phyloP scores from a whole-genome alignment of 2,888 invertebrate genomes.

The Nudaria mundana region DNA sequence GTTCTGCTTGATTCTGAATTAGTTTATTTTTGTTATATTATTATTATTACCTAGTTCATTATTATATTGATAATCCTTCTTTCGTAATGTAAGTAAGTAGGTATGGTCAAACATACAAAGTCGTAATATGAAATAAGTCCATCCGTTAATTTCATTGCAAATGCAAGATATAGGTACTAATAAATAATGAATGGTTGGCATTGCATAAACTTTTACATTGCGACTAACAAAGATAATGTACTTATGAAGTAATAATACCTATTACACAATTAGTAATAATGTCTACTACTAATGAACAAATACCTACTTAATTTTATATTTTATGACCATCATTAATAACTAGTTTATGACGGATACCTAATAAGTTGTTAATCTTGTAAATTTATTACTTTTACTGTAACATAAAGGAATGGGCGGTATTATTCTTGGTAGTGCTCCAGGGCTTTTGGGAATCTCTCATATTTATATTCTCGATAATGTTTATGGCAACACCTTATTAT shows the following conservation, averaged over 20 bases:
- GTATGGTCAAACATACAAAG: no score
- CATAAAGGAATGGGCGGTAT: conserved; percentile 17
- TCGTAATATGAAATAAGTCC: no score
- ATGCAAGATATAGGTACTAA: no score
- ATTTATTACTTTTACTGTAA: conserved; percentile 5
- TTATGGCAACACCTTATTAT: conserved; percentile 44
- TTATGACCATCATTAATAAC: conserved; percentile 12
- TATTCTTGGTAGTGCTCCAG: conserved; percentile 21
- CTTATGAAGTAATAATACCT: no score
- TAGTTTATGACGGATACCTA: conserved; percentile 15
- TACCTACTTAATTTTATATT: conserved; percentile 1
- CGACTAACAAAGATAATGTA: no score
- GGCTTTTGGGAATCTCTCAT: conserved; percentile 7
- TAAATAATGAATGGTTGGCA: no score
- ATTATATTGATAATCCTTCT: no score
- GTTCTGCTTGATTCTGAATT: no score
- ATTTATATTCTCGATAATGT: conserved; percentile 16
- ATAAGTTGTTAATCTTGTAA: conserved; percentile 19
- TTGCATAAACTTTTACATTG: no score
- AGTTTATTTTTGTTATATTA: conserved; percentile 1
- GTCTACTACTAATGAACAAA: background rate
- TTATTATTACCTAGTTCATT: no score
- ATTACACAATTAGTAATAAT: conserved; percentile 1
- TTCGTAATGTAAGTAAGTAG: no score
- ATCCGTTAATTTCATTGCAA: no score